These are phyloP conservation scores for Falco novaeseelandiae DNA, from an alignment of 2,797 vertebrate species.

Conservation along the genomic window DNA sequence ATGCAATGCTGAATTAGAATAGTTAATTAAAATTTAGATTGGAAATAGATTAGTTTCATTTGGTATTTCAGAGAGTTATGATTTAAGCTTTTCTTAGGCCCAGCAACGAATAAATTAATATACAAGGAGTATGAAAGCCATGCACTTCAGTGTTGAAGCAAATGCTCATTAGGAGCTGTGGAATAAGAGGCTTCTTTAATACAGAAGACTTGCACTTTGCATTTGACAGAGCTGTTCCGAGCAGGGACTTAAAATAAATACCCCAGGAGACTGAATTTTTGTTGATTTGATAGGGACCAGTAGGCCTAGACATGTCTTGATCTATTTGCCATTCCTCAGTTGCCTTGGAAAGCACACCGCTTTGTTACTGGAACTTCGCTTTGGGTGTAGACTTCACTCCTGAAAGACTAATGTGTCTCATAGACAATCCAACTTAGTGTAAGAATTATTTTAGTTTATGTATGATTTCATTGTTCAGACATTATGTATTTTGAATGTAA, in stretches of 20 bases:
- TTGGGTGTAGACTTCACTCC: background rate
- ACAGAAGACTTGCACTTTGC: background rate
- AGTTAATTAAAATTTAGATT: slow-evolving; percentile 1
- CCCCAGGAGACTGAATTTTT: background rate
- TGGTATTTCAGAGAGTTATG: background rate
- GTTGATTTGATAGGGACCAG: background rate
- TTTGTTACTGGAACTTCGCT: background rate
- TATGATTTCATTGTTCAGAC: background rate
- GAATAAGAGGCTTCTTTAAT: background rate
- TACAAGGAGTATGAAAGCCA: background rate
- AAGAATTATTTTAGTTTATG: background rate
- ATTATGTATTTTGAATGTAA: background rate
- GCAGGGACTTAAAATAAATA: background rate
- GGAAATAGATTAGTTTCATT: background rate
- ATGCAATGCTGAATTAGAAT: background rate
- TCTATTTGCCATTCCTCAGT: background rate
- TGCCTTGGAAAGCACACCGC: background rate
- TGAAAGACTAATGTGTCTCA: background rate
- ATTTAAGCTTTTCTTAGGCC: slow-evolving; percentile 32
- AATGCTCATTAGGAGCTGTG: background rate
- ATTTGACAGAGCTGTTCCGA: background rate
- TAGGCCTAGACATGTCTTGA: background rate
- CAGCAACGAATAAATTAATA: slow-evolving; percentile 6
- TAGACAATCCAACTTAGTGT: background rate
- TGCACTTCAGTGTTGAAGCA: background rate